Conservation (phyloP, 2,797 vertebrate species). For the Acipenser ruthenus region DNA sequence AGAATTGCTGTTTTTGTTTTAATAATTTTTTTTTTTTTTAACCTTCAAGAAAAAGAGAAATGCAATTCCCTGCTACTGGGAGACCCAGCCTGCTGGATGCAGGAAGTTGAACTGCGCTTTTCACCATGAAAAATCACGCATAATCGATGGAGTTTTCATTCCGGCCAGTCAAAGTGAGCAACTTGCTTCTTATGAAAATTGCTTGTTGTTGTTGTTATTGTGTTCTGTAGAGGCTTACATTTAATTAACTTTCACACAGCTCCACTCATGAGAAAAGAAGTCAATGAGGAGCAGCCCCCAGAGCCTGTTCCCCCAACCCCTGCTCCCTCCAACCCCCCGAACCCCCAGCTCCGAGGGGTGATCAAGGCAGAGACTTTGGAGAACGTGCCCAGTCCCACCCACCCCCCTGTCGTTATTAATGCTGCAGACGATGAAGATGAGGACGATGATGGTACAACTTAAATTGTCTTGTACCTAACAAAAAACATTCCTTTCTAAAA, state of each 20-base stretch:
- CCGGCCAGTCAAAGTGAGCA: slow-evolving; percentile 76
- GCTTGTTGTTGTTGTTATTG: no score
- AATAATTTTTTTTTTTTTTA: background rate
- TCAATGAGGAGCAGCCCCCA: slow-evolving; percentile 52
- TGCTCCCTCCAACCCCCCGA: slow-evolving; percentile 57
- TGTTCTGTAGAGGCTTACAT: background rate
- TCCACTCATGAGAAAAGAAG: slow-evolving; percentile 23
- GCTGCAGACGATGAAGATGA: slow-evolving; percentile 90
- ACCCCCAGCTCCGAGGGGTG: slow-evolving; percentile 78
- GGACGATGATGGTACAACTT: slow-evolving; percentile 74
- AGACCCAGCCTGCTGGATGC: slow-evolving; percentile 84
- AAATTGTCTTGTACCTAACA: background rate
- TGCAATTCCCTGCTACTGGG: slow-evolving; percentile 90
- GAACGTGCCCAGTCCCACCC: slow-evolving; percentile 88
- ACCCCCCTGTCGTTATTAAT: slow-evolving; percentile 92
- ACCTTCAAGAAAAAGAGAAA: slow-evolving; percentile 80
- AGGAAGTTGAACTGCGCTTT: slow-evolving; percentile 92
- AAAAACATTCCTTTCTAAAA: no score
- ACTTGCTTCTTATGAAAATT: background rate
- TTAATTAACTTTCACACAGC: slow-evolving; percentile 14
- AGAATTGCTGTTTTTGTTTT: background rate
- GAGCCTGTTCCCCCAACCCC: slow-evolving; percentile 60
- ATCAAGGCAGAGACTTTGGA: slow-evolving; percentile 85
- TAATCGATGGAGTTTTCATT: slow-evolving; percentile 72
- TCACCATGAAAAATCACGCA: slow-evolving; percentile 77